Percentiles rank a stretch among this genome's conserved stretches.
These are phyloP conservation scores for Crossaster papposus DNA, from an alignment of 53 echinoderm and acorn worm genomes.

Conservation along the genomic window DNA sequence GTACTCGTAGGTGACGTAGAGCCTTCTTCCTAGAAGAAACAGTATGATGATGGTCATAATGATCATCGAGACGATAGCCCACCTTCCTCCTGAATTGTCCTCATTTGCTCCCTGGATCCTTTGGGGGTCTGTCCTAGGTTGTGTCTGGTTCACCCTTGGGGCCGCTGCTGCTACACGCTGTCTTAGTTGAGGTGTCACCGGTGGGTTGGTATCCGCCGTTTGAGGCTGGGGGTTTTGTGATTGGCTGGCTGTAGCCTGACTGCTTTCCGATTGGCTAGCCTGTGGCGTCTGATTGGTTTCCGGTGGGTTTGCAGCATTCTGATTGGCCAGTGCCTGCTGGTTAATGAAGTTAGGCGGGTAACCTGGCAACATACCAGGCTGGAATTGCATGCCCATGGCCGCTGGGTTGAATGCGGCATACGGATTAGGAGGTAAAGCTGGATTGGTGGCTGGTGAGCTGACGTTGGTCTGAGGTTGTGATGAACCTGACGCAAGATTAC, in stretches of 20 bases:
- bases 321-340: constrained; percentile 21
- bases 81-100: constrained; percentile 45
- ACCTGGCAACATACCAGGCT: constrained; percentile 63
- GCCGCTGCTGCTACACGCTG: constrained; percentile 22
- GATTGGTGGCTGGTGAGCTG: constrained; percentile 3
- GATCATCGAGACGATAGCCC: constrained; percentile 66
- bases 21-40: constrained; percentile 70
- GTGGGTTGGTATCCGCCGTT: not conserved
- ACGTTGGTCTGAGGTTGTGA: constrained; percentile 9
- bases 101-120: not conserved
- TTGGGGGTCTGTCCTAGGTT: constrained; percentile 42
- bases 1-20: constrained; percentile 82
- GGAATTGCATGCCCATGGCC: constrained; percentile 53
- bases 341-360: constrained; percentile 75
- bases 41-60: constrained; percentile 75
- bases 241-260: constrained; percentile 28
- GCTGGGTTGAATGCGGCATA: constrained; percentile 71
- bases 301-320: constrained; percentile 1
- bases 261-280: constrained; percentile 25
- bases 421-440: constrained; percentile 63
- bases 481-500: not conserved
- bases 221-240: constrained; percentile 22
- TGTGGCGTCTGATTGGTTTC: constrained; percentile 15
- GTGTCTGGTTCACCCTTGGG: constrained; percentile 44
- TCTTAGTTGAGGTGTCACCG: constrained; percentile 6